These are phyloP conservation scores for Argentina silus DNA, from an alignment of 2,797 vertebrate genomes.

Conservation along the genomic window DNA sequence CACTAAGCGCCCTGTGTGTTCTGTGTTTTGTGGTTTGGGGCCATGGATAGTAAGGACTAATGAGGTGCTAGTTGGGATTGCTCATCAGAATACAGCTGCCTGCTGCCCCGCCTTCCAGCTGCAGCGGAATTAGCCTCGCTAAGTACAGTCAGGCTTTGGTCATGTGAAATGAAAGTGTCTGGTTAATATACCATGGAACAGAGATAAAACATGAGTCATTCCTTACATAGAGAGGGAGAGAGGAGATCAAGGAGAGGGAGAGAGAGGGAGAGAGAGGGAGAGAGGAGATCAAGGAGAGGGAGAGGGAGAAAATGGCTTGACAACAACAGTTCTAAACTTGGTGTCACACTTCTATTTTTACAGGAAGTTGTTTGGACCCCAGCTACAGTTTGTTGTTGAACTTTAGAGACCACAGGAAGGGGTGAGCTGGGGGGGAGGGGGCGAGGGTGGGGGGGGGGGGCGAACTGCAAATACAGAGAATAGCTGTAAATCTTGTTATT, in stretches of 20 bases:
- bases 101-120: slow-evolving; percentile 2
- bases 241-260: too few relatives aligned
- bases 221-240: neutral
- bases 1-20: neutral
- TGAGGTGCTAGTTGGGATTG: neutral
- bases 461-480: neutral
- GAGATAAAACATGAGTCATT: neutral
- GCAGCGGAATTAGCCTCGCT: slow-evolving; percentile 20
- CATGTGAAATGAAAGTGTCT: slow-evolving; percentile 1
- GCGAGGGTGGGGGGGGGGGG: neutral
- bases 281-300: neutral
- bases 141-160: neutral
- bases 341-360: slow-evolving; percentile 61
- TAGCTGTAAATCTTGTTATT: slow-evolving; percentile 28
- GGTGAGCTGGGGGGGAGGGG: slow-evolving; percentile 1
- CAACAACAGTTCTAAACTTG: slow-evolving; percentile 55
- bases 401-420: slow-evolving; percentile 52
- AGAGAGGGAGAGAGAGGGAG: slow-evolving; percentile 27
- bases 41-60: neutral
- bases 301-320: slow-evolving; percentile 48
- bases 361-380: slow-evolving; percentile 51
- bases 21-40: too few relatives aligned
- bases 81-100: neutral
- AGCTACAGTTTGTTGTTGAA: slow-evolving; percentile 41
- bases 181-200: neutral